Evolutionary conservation across 1,140 invertebrate genomes (phyloP).

Genomic region (Vanessa tameamea): DNA sequence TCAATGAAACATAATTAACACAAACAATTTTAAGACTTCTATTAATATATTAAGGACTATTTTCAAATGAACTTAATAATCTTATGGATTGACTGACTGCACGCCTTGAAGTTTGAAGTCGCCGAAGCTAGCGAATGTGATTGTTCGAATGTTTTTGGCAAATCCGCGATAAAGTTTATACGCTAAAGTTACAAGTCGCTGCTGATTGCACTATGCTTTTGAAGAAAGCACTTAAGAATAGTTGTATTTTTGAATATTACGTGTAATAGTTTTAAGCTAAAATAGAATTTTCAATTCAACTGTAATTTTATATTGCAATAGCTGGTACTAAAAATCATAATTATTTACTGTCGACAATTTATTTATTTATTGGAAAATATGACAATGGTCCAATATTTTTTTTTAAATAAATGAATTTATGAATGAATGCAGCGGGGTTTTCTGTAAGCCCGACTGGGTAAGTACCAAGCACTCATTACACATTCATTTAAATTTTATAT

Average conservation of each 20-base stretch:
- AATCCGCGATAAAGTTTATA: conserved; percentile 12
- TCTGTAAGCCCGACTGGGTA: no score
- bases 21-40: conserved; percentile 10
- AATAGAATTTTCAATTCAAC: no score
- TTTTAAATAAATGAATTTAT: no score
- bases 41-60: conserved; percentile 2
- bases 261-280: background rate
- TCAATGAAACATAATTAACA: background rate
- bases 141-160: conserved; percentile 23
- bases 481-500: no score
- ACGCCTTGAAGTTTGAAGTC: conserved; percentile 25
- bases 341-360: no score
- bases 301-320: no score
- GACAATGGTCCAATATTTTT: no score
- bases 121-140: conserved; percentile 11
- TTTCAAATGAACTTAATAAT: background rate
- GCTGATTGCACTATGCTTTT: conserved; percentile 12
- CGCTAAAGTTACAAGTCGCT: conserved; percentile 10
- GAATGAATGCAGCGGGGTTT: no score
- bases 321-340: no score
- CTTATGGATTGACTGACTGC: conserved; percentile 18
- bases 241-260: background rate
- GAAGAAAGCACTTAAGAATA: background rate
- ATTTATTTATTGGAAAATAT: no score
- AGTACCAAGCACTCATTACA: no score